Evolutionary conservation across 2,888 invertebrate genomes (phyloP), one percentile per base, ranked within the genome.

Genomic region (Invenusta paracnida): DNA sequence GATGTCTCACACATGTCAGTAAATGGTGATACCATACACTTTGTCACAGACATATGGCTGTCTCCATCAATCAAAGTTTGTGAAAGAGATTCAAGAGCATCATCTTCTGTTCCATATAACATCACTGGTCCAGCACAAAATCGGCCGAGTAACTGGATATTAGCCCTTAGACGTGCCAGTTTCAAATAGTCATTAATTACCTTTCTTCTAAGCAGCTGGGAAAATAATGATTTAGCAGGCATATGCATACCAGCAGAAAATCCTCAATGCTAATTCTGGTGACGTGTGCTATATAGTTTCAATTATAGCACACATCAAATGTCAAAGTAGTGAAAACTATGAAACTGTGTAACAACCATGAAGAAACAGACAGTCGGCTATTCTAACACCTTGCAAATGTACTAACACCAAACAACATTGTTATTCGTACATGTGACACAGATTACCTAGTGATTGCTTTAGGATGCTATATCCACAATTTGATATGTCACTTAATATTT

Each of bases 11-110:
- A n/a, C 5, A 73, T 73, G 73, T 73, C 73, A 73, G 73, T 73
- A 73, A 73, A 73, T 73, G 73, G 73, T 73, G 73, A 73, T 73
- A 73, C 73, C 73, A 73, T 73, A 73, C 73, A 73, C 73, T 73
- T 73, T 73, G 73, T 73, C 73, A 73, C 73, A 73, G 73, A 73
- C 73, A 73, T 13, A 73, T 73, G 73, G 73, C 73, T 73, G 27
- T 73, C 73, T 73, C 25, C 73, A 73, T 73, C 73, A 73, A n/a
- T 73, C 73, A 73, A 73, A 23, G 73, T 13, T 23, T 73, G 73
- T 73, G 73, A n/a, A n/a, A 25, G 73, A 23, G 73, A 73, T 73
- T 73, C 25, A 73, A 73, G 73, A 25, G 73, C 73, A 73, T 73
- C 27, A 73, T 73, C 73, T 73, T 73, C 73, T 73, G 73, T 73